Conservation (phyloP, 2,797 vertebrate genomes). For the Carcharodon carcharias region DNA sequence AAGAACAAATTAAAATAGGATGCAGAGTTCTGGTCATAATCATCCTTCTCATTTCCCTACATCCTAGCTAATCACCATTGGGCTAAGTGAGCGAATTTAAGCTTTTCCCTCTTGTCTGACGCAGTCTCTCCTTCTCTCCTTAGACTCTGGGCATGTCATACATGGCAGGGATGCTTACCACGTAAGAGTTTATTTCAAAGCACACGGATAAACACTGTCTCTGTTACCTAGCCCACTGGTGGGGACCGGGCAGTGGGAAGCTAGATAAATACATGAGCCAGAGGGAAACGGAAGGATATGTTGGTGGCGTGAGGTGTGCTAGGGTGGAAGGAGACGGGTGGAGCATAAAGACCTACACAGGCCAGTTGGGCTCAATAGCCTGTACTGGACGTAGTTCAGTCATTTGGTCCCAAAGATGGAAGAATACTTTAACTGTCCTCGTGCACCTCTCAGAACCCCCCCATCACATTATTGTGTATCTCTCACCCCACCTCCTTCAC, state of each 20-base stretch:
- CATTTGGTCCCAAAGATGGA: no score
- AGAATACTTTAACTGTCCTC: no score
- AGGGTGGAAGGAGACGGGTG: not conserved
- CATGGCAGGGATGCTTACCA: conserved; percentile 50
- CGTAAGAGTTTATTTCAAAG: conserved; percentile 41
- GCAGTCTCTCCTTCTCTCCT: conserved; percentile 19
- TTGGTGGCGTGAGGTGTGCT: no score
- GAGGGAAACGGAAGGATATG: no score
- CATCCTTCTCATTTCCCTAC: not conserved
- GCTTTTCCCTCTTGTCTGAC: not conserved
- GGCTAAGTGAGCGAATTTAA: not conserved
- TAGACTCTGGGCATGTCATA: conserved; percentile 50
- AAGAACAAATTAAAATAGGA: not conserved
- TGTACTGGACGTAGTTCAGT: no score
- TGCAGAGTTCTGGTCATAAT: not conserved
- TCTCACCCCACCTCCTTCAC: no score
- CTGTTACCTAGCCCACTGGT: not conserved
- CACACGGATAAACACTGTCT: not conserved
- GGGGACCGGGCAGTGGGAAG: not conserved
- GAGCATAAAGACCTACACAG: no score
- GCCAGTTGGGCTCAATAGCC: no score
- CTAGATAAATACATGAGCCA: no score
- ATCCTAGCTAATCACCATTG: no score
- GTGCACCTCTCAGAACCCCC: no score
- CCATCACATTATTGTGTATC: no score